Base-by-base conservation (phyloP, 1,140 invertebrate genomes). In the Parasteatoda tepidariorum region DNA sequence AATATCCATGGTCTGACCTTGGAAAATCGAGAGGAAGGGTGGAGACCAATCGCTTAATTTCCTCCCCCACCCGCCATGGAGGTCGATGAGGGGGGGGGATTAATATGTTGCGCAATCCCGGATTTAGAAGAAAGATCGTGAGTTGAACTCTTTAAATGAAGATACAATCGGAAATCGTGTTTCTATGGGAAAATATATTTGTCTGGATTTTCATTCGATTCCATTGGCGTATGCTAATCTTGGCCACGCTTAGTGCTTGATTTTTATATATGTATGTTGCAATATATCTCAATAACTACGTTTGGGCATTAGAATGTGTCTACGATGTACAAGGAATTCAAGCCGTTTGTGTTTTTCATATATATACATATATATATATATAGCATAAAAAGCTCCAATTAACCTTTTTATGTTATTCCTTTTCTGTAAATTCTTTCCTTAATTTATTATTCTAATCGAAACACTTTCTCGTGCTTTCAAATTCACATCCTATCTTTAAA, bases 81-180 rank as follows among this genome's bases (percentile, higher is more conserved):
- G 38, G 41, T 18, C 34, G 34, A 31, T n/a, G 1, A 31, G 55
- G 57, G 41, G 38, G 61, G 74, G n/a, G 33, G 28, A n/a, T 18
- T n/a, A n/a, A n/a, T n/a, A n/a, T 2, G 74, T 48, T 48, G 38
- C 4, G 13, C 55, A 62, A 66, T 78, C 76, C 76, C 76, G 76
- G 76, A 79, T 79, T 79, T 79, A 15, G 61, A 55, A 38, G 64
- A 79, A 48, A 79, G 64, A 79, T 79, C 76, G 76, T 79, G 76
- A 79, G 62, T 24, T 22, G 28, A 67, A 68, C 62, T 57, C n/a
- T n/a, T 30, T n/a, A 79, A 79, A 79, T 67, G 76, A 79, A 79
- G 76, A 79, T 79, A 34, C 38, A 79, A 79, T 79, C 76, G 76
- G 30, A 79, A 55, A 54, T 79, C 76, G 76, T 79, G 76, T 79